phyloP scores from a whole-genome alignment of 2,797 vertebrate genomes.

The Alectoris magna region DNA sequence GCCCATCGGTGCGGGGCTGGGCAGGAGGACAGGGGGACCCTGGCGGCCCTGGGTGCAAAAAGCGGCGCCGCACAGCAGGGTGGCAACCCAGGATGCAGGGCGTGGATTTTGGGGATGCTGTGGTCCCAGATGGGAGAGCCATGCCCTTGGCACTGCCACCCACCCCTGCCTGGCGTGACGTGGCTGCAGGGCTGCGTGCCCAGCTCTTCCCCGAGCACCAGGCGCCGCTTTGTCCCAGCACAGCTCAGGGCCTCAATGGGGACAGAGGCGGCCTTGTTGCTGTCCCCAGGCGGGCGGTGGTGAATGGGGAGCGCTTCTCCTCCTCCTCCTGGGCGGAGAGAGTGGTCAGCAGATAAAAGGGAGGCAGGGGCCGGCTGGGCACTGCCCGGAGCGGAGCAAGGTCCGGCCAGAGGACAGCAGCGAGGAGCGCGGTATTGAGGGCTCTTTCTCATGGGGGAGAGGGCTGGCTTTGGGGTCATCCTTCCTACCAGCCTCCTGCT shows the following conservation, averaged over 20 bases:
- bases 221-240: slow-evolving; percentile 11
- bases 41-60: neutral
- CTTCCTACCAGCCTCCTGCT: neutral
- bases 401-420: neutral
- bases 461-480: neutral
- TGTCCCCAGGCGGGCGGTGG: neutral
- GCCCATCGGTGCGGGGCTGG: fast-evolving
- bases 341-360: slow-evolving; percentile 56
- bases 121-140: neutral
- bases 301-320: neutral
- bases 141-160: neutral
- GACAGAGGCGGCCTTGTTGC: slow-evolving; percentile 60
- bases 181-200: fast-evolving
- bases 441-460: neutral
- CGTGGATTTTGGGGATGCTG: neutral
- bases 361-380: neutral
- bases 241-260: neutral
- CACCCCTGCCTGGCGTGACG: neutral
- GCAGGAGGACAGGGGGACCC: fast-evolving
- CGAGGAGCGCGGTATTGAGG: slow-evolving; percentile 14
- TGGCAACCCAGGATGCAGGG: neutral
- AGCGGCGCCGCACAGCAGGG: fast-evolving
- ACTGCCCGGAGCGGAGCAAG: neutral
- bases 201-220: neutral
- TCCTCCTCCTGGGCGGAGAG: slow-evolving; percentile 63